Percentiles rank a stretch among this genome's conserved stretches.
Evolutionary conservation across 2,888 invertebrate species (phyloP).

Genomic region (Malthinus flaveolus): DNA sequence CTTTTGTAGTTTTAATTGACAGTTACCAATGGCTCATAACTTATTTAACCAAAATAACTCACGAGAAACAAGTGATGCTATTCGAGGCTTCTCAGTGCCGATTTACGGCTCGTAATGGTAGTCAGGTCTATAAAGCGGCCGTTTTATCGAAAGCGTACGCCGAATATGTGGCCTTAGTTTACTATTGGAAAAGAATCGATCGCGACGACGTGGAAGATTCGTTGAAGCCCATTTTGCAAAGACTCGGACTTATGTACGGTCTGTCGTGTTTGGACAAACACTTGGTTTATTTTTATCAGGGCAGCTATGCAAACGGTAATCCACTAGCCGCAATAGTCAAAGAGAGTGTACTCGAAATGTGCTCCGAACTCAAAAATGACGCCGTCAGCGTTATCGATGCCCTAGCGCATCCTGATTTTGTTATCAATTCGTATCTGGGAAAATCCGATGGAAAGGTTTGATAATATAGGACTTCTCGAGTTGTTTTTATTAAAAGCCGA

Average conservation of each 20-base stretch:
- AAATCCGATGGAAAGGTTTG: conserved; percentile 76
- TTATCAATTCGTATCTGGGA: conserved; percentile 84
- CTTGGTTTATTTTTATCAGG: conserved; percentile 65
- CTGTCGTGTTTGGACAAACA: conserved; percentile 64
- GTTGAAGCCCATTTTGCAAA: conserved; percentile 54
- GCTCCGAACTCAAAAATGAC: conserved; percentile 71
- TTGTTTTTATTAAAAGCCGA: neutral
- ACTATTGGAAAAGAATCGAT: conserved; percentile 57
- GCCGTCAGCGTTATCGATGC: conserved; percentile 81
- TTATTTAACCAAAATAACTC: conserved; percentile 73
- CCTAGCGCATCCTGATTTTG: conserved; percentile 87
- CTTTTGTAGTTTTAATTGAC: conserved; percentile 65
- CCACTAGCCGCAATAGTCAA: conserved; percentile 65
- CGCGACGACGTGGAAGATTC: conserved; percentile 46
- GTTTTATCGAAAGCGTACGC: conserved; percentile 77
- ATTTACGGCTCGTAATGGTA: conserved; percentile 77
- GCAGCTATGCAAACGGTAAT: conserved; percentile 48
- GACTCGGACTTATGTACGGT: conserved; percentile 61
- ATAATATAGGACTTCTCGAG: neutral
- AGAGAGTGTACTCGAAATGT: conserved; percentile 68
- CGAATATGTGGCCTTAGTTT: conserved; percentile 65
- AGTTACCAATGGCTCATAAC: conserved; percentile 85
- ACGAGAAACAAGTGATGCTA: conserved; percentile 62
- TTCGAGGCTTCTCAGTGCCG: conserved; percentile 61
- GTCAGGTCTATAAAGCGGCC: conserved; percentile 80